Percentiles rank a stretch among this genome's conserved stretches.
Conservation (phyloP, 2,888 invertebrate species). For the Phyto melanocephala region DNA sequence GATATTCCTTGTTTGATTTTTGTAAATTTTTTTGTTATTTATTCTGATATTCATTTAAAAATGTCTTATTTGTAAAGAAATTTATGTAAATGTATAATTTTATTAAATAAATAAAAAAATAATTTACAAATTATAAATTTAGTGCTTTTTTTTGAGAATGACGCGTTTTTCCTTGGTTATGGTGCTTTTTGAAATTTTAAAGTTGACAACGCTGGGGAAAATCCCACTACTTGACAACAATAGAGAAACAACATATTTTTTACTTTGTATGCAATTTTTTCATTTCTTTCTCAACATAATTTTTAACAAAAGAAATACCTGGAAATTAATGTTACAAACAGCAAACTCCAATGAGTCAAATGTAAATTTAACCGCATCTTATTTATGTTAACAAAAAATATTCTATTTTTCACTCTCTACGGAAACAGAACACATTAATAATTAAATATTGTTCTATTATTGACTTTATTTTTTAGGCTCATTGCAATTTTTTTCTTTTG, state of each 20-base stretch:
- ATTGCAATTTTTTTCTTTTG: constrained; percentile 50
- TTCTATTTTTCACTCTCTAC: background rate
- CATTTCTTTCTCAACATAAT: background rate
- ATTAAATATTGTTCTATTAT: background rate
- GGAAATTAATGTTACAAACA: constrained; percentile 65
- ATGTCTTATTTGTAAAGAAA: too few species aligned
- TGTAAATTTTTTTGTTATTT: too few species aligned
- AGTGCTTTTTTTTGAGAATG: too few species aligned
- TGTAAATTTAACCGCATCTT: constrained; percentile 65
- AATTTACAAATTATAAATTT: too few species aligned
- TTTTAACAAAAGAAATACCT: constrained; percentile 56
- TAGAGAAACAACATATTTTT: background rate
- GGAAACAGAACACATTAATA: background rate
- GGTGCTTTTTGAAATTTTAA: too few species aligned
- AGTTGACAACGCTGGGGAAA: too few species aligned
- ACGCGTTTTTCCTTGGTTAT: too few species aligned
- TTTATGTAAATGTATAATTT: too few species aligned
- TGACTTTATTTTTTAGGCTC: constrained; percentile 9
- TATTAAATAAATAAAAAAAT: too few species aligned
- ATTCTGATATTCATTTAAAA: too few species aligned
- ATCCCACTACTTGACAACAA: too few species aligned
- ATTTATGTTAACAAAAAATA: background rate
- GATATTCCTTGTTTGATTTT: too few species aligned
- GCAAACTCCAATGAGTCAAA: constrained; percentile 60
- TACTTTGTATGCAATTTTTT: background rate